Percentiles rank a stretch among this genome's conserved stretches.
These are phyloP conservation scores for Anoplius nigerrimus DNA, from an alignment of 2,888 invertebrate species.

Conservation along the genomic window DNA sequence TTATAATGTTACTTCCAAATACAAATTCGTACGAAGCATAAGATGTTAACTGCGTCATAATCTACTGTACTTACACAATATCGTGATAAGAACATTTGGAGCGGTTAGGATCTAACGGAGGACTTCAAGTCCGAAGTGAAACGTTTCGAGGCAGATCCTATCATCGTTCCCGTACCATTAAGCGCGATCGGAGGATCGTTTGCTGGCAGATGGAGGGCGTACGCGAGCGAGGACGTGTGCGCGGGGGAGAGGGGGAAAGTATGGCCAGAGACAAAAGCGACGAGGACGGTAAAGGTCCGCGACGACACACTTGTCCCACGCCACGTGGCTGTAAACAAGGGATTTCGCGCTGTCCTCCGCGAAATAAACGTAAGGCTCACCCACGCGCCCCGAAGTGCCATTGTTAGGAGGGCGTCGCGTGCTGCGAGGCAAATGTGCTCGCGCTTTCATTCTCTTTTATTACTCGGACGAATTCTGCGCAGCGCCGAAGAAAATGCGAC, in stretches of 20 bases:
- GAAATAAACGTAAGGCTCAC: constrained; percentile 51
- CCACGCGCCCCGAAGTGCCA: constrained; percentile 55
- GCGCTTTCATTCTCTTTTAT: constrained; percentile 47
- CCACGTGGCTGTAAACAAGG: constrained; percentile 54
- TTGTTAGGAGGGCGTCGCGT: constrained; percentile 55
- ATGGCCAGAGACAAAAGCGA: constrained; percentile 6
- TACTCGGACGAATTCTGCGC: constrained; percentile 18
- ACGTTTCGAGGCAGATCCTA: too few relatives aligned
- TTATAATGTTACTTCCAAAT: too few relatives aligned
- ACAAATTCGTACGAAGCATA: too few relatives aligned
- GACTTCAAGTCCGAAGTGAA: too few relatives aligned
- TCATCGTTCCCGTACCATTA: too few relatives aligned
- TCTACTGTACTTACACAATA: too few relatives aligned
- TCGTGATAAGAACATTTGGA: too few relatives aligned
- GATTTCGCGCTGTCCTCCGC: constrained; percentile 55
- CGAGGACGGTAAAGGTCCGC: constrained; percentile 8
- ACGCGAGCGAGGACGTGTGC: neutral
- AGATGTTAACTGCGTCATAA: too few relatives aligned
- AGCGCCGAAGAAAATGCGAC: too few relatives aligned
- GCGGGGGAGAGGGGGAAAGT: too few relatives aligned
- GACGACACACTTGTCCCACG: constrained; percentile 44
- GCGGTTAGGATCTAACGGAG: too few relatives aligned
- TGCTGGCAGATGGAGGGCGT: neutral
- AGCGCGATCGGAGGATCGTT: too few relatives aligned
- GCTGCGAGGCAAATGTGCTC: constrained; percentile 54